Base-by-base conservation (phyloP, 2,888 invertebrate species). In the Linnaemya tessellans region DNA sequence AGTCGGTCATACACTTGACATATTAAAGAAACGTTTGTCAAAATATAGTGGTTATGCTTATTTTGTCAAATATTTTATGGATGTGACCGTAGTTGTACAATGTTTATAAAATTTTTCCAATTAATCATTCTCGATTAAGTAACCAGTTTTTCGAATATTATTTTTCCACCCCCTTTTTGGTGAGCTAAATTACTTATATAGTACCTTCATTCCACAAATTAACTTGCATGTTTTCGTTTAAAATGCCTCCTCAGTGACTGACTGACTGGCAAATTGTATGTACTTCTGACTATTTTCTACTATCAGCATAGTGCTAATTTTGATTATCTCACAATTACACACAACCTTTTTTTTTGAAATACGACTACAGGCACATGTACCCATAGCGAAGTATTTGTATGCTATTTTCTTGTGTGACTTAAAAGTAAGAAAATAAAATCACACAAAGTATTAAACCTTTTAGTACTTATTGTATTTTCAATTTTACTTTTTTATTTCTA, bases 301-400 rank as follows among this genome's bases (percentile, higher is more conserved):
- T 84, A 84, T 80, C 75, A 80, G 51, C 25, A 9, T 25, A 81
- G 84, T 81, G 77, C 73, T 84, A 84, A 84, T 84, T 80, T 84
- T 74, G 81, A 81, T 80, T 81, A 84, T 68, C 73, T 81, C 84
- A 85, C 43, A 73, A 35, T n/a, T 18, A 20, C 38, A 41, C 22
- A 46, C 56, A 38, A 22, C 54, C 15, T 18, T 15, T 49, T 64
- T 60, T 54, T 60, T 58, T 11, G 9, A 20, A 30, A 30, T 30
- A 30, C n/a, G n/a, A n/a, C n/a, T n/a, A n/a, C 5, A 35, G 13
- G 5, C 7, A 68, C 30, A 11, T 35, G n/a, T 64, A 38, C 22
- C 51, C 64, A 20, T 46, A 56, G 20, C 25, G 41, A 75, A 75
- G 54, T 51, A 49, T 8, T 38, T n/a, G 9, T 60, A 51, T 25